Base-by-base conservation (phyloP, 2,797 vertebrate species). In the Naso thynnoides region DNA sequence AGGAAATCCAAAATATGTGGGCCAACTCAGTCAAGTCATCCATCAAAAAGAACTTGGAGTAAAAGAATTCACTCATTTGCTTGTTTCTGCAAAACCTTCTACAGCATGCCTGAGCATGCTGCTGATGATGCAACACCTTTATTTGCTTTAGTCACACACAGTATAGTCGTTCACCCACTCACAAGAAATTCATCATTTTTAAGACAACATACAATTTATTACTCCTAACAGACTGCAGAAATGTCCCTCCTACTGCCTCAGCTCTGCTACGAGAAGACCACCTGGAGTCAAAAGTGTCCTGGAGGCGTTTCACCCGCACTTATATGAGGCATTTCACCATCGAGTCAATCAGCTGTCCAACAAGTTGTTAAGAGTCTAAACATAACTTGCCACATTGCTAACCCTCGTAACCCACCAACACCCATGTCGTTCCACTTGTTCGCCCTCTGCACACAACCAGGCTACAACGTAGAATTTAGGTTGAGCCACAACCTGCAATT, bases 401-500 rank as follows among this genome's bases (percentile, higher is more conserved):
- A 87, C 85, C 82, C 59, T 4, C 24, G 85, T 78, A 73, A 77
- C 74, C 86, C 85, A 69, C 84, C 63, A 58, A 76, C 79, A 79
- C 72, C 78, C 80, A 14, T 50, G 78, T 26, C 64, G 80, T 61
- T 61, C 53, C 36, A 31, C 73, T 83, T 2, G 33, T 73, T 85
- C 67, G 41, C 62, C 73, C 84, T 63, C 73, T 44, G 53, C 65
- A 88, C 78, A 87, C 72, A 83, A 70, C 58, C 44, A 9, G 19
- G 68, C 79, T 68, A 33, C 86, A 89, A 83, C 89, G 11, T 90
- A 85, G 83, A 84, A 88, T 92, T 92, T 89, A 54, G 81, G 85
- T 78, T 8, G n/a, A 36, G 79, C 91, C 90, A 15, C 84, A 92
- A 81, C 83, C 59, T 89, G 73, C 66, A 91, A 93, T 92, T 92